A percentile compares a stretch with the other conserved stretches of the same genome.
Evolutionary conservation across 2,113 vertebrate species (phyloP).

Genomic region (Sprattus sprattus): DNA sequence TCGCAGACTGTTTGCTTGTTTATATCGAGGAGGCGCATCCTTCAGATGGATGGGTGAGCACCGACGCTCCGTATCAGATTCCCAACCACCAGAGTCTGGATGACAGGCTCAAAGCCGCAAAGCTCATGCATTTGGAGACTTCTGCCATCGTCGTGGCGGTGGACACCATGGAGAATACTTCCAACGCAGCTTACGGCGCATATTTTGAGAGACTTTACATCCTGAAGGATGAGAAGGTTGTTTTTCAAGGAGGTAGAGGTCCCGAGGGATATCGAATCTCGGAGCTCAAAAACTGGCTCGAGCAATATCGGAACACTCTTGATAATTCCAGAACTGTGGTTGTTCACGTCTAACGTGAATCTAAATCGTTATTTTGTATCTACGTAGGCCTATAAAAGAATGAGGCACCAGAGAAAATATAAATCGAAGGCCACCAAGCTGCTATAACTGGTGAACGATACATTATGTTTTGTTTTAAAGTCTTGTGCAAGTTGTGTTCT

Average conservation of each 20-base stretch:
- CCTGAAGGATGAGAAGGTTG: conserved; percentile 83
- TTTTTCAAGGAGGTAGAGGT: conserved; percentile 93
- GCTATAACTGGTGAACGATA: conserved; percentile 27
- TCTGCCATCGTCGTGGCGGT: conserved; percentile 86
- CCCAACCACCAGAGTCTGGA: conserved; percentile 93
- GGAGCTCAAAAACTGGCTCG: conserved; percentile 90
- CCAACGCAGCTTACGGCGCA: conserved; percentile 96
- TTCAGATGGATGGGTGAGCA: conserved; percentile 97
- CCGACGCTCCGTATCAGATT: conserved; percentile 92
- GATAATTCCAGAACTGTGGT: conserved; percentile 67
- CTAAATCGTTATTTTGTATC: conserved; percentile 17
- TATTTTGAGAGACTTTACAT: conserved; percentile 98
- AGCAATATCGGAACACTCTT: conserved; percentile 80
- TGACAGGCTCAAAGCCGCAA: conserved; percentile 88
- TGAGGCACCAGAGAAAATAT: conserved; percentile 5
- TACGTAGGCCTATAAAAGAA: not conserved
- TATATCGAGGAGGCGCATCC: conserved; percentile 99
- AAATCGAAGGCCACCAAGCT: conserved; percentile 30
- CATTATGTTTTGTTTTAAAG: conserved; percentile 35
- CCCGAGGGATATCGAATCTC: conserved; percentile 96
- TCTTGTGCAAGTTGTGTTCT: conserved; percentile 23
- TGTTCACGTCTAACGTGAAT: conserved; percentile 76
- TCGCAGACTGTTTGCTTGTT: conserved; percentile 94
- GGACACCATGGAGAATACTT: conserved; percentile 95
- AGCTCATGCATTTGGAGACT: conserved; percentile 80